Percentiles rank a stretch among this genome's conserved stretches.
Evolutionary conservation across 2,888 invertebrate genomes (phyloP).

Genomic region (Dinocampus coccinellae): DNA sequence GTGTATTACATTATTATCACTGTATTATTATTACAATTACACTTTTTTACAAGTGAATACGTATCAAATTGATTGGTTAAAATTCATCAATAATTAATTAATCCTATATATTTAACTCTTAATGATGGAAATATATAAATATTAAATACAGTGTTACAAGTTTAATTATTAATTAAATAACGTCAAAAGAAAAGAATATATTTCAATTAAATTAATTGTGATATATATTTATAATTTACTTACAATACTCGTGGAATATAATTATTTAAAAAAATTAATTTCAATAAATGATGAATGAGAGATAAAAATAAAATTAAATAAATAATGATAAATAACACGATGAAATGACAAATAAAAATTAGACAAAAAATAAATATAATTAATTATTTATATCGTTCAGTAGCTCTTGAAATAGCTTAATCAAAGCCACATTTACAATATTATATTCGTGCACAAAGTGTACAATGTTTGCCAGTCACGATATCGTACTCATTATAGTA

Average conservation of each 20-base stretch:
- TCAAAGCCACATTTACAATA: background rate
- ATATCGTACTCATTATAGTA: conserved; percentile 30
- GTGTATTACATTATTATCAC: background rate
- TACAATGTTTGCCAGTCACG: conserved; percentile 16
- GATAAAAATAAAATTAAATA: too few species aligned
- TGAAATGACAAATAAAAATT: too few species aligned
- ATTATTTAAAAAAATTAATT: too few species aligned
- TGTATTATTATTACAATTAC: background rate
- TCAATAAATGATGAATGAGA: too few species aligned
- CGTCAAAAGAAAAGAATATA: background rate
- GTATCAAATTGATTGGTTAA: background rate
- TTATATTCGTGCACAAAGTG: conserved; percentile 3
- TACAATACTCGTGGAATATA: too few species aligned
- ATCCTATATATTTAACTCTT: background rate
- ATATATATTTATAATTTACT: too few species aligned
- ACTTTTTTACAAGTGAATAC: background rate
- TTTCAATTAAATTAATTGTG: background rate
- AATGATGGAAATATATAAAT: background rate
- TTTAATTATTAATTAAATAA: background rate
- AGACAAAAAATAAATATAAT: background rate
- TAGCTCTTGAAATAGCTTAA: conserved; percentile 33
- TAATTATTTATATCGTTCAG: background rate
- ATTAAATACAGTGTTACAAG: background rate
- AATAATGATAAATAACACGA: too few species aligned
- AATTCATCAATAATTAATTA: background rate